A percentile compares a stretch with the other conserved stretches of the same genome.
phyloP scores from a whole-genome alignment of 2,113 vertebrate species.

The Boulengeromyrus knoepffleri region DNA sequence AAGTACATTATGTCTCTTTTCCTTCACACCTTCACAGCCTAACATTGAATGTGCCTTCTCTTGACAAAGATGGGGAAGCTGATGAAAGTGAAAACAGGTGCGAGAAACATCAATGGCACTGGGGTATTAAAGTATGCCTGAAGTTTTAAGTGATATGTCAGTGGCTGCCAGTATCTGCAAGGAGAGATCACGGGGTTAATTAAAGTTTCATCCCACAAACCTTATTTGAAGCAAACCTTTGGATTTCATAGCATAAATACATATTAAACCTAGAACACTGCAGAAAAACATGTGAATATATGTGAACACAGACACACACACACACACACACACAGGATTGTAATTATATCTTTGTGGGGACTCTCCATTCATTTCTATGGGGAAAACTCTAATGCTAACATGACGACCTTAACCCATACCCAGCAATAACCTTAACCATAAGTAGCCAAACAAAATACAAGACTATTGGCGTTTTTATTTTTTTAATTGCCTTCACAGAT shows the following conservation, averaged over 20 bases:
- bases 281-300: background rate
- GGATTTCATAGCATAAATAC: background rate
- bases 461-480: too few species aligned
- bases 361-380: too few species aligned
- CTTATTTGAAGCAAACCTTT: background rate
- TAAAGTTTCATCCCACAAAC: background rate
- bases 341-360: too few species aligned
- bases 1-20: background rate
- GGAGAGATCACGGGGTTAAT: background rate
- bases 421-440: too few species aligned
- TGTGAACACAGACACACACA: background rate
- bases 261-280: background rate
- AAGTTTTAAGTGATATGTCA: background rate
- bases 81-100: background rate
- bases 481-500: too few species aligned
- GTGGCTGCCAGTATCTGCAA: background rate
- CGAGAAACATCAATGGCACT: background rate
- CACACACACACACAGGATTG: too few species aligned
- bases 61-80: background rate
- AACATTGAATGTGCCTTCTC: background rate
- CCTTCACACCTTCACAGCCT: background rate
- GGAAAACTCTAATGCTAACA: too few species aligned
- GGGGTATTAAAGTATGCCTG: background rate
- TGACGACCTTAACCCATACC: too few species aligned
- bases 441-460: too few species aligned